Evolutionary conservation across 2,888 invertebrate species (phyloP).

Genomic region (Bombylius major): DNA sequence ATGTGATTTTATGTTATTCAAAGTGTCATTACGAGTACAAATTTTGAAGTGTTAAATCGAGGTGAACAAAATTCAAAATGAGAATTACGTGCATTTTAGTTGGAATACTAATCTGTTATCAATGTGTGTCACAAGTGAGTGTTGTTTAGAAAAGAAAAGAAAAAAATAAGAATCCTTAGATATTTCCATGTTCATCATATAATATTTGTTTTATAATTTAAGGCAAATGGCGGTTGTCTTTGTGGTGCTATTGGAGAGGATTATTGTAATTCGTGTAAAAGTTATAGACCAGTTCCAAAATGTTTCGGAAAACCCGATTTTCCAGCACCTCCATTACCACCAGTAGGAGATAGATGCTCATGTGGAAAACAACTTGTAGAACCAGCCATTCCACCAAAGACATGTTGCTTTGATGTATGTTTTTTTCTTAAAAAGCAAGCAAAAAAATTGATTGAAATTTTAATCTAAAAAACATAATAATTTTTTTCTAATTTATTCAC

Average conservation of each 20-base stretch:
- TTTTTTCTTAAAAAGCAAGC: conserved; percentile 24
- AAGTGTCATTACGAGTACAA: too few species aligned
- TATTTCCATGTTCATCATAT: too few species aligned
- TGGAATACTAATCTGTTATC: background rate
- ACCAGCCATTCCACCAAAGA: conserved; percentile 27
- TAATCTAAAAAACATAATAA: too few species aligned
- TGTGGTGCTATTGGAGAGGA: conserved; percentile 28
- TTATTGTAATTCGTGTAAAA: conserved; percentile 18
- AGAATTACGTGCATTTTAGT: background rate
- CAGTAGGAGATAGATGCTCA: conserved; percentile 32
- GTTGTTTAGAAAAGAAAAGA: background rate
- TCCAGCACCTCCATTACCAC: conserved; percentile 20
- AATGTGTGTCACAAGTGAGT: background rate
- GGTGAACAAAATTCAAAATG: background rate
- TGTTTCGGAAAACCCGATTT: conserved; percentile 9
- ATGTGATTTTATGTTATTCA: too few species aligned
- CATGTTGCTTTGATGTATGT: conserved; percentile 28
- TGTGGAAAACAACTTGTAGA: conserved; percentile 32
- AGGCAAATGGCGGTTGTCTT: conserved; percentile 27
- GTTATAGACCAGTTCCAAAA: conserved; percentile 11
- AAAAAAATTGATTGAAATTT: too few species aligned
- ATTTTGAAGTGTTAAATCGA: too few species aligned
- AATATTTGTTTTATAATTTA: background rate
- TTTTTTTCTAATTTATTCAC: too few species aligned
- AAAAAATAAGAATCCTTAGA: too few species aligned